Percentiles rank a stretch among this genome's conserved stretches.
Conservation (phyloP, 23 tunicate genomes). For the Phallusia fumigata region DNA sequence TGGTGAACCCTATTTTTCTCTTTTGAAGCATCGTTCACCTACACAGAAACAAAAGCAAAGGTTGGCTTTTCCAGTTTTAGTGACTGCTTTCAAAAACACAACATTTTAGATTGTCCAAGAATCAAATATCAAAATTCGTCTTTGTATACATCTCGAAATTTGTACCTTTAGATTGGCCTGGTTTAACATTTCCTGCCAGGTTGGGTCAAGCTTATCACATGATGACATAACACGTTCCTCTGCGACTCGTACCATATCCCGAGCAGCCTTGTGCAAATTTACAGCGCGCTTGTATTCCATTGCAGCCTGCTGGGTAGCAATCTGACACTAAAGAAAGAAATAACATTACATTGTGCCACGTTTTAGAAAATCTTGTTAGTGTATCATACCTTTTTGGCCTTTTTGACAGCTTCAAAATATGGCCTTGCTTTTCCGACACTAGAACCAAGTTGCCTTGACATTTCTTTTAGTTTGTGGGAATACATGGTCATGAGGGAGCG, state of each 20-base stretch:
- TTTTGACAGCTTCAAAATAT: conserved; percentile 82
- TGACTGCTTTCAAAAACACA: no score
- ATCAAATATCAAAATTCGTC: no score
- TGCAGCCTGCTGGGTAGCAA: conserved; percentile 85
- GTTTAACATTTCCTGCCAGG: conserved; percentile 95
- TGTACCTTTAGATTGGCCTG: conserved; percentile 82
- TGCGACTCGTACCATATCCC: conserved; percentile 87
- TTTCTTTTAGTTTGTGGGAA: conserved; percentile 77
- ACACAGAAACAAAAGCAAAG: no score
- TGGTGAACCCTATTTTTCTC: conserved; percentile 69
- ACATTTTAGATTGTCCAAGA: no score
- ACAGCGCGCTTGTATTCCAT: conserved; percentile 84
- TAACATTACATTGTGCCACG: no score
- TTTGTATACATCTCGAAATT: no score
- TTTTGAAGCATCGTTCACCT: conserved; percentile 87
- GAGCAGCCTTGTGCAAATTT: conserved; percentile 77
- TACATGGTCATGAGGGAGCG: conserved; percentile 84
- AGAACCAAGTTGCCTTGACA: conserved; percentile 68
- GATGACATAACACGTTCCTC: conserved; percentile 84
- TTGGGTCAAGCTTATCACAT: conserved; percentile 73
- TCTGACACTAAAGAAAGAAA: conserved; percentile 38
- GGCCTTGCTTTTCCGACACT: conserved; percentile 78
- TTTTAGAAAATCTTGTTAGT: no score
- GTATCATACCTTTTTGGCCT: conserved; percentile 80
- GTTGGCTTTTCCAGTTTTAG: no score